These are phyloP conservation scores for Eleginops maclovinus DNA, from an alignment of 2,113 vertebrate genomes.

Conservation along the genomic window DNA sequence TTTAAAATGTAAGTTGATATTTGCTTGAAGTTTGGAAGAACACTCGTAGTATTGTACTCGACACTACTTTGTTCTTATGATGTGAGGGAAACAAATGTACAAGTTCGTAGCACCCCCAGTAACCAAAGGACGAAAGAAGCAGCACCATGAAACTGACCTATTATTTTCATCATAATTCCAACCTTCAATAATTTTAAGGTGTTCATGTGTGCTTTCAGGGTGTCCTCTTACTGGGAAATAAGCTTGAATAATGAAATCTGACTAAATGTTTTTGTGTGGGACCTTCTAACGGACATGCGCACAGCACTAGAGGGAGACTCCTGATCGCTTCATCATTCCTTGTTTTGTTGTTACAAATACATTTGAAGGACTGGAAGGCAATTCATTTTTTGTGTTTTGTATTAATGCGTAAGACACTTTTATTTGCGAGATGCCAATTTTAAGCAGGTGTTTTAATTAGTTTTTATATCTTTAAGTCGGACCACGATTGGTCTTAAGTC, in stretches of 20 bases:
- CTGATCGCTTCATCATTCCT: slow-evolving; percentile 45
- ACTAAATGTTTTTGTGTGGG: slow-evolving; percentile 36
- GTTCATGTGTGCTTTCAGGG: slow-evolving; percentile 28
- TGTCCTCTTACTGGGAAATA: slow-evolving; percentile 12
- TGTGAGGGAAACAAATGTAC: slow-evolving; percentile 44
- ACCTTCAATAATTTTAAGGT: slow-evolving; percentile 27
- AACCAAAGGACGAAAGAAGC: slow-evolving; percentile 76
- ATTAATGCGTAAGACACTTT: slow-evolving; percentile 83
- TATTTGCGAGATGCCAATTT: slow-evolving; percentile 71
- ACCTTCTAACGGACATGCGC: slow-evolving; percentile 49
- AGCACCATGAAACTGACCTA: slow-evolving; percentile 33
- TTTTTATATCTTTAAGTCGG: slow-evolving; percentile 81
- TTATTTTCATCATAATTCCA: slow-evolving; percentile 2
- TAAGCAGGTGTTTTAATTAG: slow-evolving; percentile 80
- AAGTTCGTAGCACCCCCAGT: slow-evolving; percentile 36
- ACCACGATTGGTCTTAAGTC: slow-evolving; percentile 41
- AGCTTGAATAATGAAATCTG: slow-evolving; percentile 63
- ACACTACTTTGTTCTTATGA: slow-evolving; percentile 36
- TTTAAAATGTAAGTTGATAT: slow-evolving; percentile 72
- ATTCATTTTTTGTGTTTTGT: slow-evolving; percentile 79
- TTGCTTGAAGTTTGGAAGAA: slow-evolving; percentile 16
- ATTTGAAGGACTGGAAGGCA: slow-evolving; percentile 80
- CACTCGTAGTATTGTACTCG: slow-evolving; percentile 7
- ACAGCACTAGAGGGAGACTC: slow-evolving; percentile 46
- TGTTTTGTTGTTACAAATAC: slow-evolving; percentile 56